Evolutionary conservation across 1,140 invertebrate genomes (phyloP).

Genomic region (Drosophila cardini): DNA sequence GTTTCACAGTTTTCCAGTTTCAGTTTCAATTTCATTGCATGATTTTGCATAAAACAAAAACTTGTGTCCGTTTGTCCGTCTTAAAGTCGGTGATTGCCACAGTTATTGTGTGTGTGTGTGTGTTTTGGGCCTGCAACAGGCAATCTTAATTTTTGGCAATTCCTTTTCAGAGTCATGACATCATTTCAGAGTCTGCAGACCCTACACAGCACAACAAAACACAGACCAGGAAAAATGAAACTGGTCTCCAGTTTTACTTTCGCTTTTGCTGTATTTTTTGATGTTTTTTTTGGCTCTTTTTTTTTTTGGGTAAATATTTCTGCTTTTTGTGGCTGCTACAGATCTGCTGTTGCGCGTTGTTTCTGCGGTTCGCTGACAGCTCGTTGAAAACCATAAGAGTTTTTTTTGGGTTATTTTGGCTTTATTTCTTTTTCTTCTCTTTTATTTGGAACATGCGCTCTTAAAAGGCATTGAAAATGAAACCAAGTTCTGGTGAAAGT

Average conservation of each 20-base stretch:
- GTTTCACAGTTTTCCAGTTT: constrained; percentile 17
- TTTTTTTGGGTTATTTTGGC: constrained; percentile 23
- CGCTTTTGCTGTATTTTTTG: constrained; percentile 61
- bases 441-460: constrained; percentile 1
- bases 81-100: constrained; percentile 17
- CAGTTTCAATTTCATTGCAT: constrained; percentile 45
- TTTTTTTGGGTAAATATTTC: constrained; percentile 55
- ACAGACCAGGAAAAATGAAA: constrained; percentile 56
- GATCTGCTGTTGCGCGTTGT: constrained; percentile 40
- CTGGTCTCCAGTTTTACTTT: constrained; percentile 79
- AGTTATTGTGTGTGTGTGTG: constrained; percentile 24
- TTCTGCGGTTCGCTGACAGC: constrained; percentile 34
- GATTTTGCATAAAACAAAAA: constrained; percentile 56
- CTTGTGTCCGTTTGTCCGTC: constrained; percentile 21
- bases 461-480: constrained; percentile 76
- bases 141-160: constrained; percentile 69
- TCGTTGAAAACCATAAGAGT: constrained; percentile 33
- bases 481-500: constrained; percentile 80
- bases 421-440: background rate
- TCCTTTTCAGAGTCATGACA: constrained; percentile 72
- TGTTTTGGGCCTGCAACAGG: constrained; percentile 44
- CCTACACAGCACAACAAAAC: constrained; percentile 38
- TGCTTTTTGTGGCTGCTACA: constrained; percentile 37
- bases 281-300: constrained; percentile 46
- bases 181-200: constrained; percentile 75